Conservation (phyloP, 2,797 vertebrate genomes). For the Gymnothorax javanicus region DNA sequence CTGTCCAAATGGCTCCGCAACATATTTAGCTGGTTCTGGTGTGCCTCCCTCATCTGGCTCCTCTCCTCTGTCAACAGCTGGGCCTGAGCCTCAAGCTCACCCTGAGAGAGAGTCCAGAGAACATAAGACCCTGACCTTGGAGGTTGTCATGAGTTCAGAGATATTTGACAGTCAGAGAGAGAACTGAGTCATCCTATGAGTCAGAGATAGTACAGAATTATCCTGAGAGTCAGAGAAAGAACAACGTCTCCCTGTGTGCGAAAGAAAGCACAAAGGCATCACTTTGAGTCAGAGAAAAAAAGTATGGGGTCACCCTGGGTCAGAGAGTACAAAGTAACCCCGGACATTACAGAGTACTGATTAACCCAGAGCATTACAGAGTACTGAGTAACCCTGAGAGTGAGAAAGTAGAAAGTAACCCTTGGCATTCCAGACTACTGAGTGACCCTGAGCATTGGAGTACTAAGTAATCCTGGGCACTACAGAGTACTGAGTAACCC, state of each 20-base stretch:
- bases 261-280: not conserved
- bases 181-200: not conserved
- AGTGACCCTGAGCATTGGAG: constrained; percentile 58
- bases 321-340: not conserved
- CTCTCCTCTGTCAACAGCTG: constrained; percentile 78
- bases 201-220: not conserved
- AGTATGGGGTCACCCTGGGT: not conserved
- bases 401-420: not conserved
- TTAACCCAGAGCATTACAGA: no score
- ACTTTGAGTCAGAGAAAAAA: no score
- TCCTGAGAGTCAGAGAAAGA: not conserved
- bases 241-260: not conserved
- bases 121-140: not conserved
- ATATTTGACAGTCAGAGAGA: not conserved
- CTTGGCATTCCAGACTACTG: no score
- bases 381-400: not conserved
- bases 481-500: no score
- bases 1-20: constrained; percentile 64
- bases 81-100: constrained; percentile 71
- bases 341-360: no score
- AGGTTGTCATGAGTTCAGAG: not conserved
- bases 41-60: constrained; percentile 70
- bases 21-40: constrained; percentile 72
- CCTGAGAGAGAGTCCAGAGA: constrained; percentile 52
- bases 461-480: not conserved